These are phyloP conservation scores for Muscicapa comitata DNA, from an alignment of 2,797 vertebrate genomes.

Conservation along the genomic window DNA sequence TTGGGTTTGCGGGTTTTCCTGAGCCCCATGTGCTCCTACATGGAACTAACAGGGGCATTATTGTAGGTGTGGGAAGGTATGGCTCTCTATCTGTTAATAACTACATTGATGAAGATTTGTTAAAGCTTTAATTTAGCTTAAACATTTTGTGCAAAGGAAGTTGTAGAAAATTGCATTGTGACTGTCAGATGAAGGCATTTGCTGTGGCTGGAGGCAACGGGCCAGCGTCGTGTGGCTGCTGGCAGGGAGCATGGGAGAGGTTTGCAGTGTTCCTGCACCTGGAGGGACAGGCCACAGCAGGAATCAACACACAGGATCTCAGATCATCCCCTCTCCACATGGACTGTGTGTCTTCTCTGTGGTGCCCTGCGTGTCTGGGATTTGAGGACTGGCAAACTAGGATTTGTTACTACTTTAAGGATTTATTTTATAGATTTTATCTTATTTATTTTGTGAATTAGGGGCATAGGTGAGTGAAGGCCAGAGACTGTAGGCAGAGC, in stretches of 20 bases:
- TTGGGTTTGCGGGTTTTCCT: neutral
- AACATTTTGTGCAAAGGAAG: conserved; percentile 29
- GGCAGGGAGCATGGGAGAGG: neutral
- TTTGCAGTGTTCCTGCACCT: neutral
- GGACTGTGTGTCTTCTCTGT: neutral
- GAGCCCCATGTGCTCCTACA: fast-evolving
- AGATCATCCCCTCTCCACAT: fast-evolving
- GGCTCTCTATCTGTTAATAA: conserved; percentile 48
- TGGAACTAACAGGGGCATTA: neutral
- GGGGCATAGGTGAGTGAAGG: neutral
- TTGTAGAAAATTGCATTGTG: conserved; percentile 51
- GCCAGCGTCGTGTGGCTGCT: neutral
- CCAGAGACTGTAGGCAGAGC: neutral
- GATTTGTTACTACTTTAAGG: neutral
- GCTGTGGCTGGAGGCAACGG: conserved; percentile 13
- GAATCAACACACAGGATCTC: neutral
- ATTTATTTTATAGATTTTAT: neutral
- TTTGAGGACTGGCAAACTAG: neutral
- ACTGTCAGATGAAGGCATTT: neutral
- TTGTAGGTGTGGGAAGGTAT: conserved; percentile 24
- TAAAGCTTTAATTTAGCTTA: conserved; percentile 53
- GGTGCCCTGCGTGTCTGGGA: fast-evolving
- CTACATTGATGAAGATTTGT: conserved; percentile 25
- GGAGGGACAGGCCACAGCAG: neutral
- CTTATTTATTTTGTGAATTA: neutral